Evolutionary conservation across 1,140 invertebrate genomes (phyloP), one percentile per base, ranked within the genome.

Genomic region (Marisa cornuarietis): DNA sequence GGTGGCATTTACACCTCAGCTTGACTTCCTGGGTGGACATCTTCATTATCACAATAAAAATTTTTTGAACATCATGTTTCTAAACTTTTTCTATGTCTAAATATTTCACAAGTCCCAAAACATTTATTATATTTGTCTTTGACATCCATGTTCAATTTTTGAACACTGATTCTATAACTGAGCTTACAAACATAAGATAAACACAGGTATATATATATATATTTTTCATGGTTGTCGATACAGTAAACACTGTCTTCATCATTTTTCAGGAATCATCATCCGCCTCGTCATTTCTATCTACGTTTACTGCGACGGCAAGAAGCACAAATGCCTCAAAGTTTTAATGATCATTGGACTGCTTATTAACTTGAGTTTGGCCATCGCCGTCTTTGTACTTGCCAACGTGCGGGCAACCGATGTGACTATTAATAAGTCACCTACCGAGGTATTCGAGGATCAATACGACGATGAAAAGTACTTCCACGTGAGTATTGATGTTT

Each of bases 401-500:
- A 81, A 87, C 54, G 16, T 58, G 11, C 11, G 54, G 31, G 31
- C 31, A 42, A 58, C 54, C 4, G 54, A 58, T 8, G 16, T 11
- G 54, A 58, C 54, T 58, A 58, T 18, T 58, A 14, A 14, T 58
- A 79, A 83, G 51, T 73, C 83, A 14, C 85, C 86, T 0, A 69
- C 82, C 10, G 83, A 82, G 42, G 52, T 86, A 0, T 74, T 88
- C 66, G 85, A 86, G 63, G 86, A 85, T 9, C 79, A 83, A 61
- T 88, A 81, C 73, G 71, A 87, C 54, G 85, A 88, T 66, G 71
- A 87, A 63, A 78, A 82, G 31, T 88, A 88, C 68, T 88, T 88
- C 76, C 71, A 61, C 42, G 71, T 71, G 42, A 16, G 24, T 26
- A 1, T 68, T 31, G 22, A n/a, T 84, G 83, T 62, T 80, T 86